Percentiles rank a stretch among this genome's conserved stretches.
These are phyloP conservation scores for Sylvilagus floridanus DNA, from an alignment of 2,797 vertebrate genomes.

Conservation along the genomic window DNA sequence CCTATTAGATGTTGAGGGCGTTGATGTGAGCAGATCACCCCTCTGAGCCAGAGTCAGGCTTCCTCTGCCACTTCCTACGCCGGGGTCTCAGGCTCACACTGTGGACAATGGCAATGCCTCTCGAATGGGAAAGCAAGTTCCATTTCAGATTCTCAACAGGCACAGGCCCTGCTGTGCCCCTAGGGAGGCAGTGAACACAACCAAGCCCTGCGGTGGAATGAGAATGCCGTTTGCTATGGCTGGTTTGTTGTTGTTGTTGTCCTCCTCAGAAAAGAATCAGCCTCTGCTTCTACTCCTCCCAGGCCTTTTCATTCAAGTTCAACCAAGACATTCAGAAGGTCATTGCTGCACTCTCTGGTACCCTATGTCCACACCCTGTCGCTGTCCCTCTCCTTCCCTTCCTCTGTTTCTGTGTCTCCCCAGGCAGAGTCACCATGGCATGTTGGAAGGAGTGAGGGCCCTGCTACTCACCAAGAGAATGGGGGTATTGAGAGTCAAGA, in stretches of 20 bases:
- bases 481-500: background rate
- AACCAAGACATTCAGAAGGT: background rate
- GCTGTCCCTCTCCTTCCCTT: no score
- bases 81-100: background rate
- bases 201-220: background rate
- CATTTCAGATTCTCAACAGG: background rate
- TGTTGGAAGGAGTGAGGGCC: background rate
- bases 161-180: background rate
- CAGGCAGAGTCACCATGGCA: background rate
- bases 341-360: background rate
- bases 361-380: background rate
- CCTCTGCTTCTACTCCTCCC: background rate
- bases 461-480: background rate
- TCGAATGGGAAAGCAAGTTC: background rate
- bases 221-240: constrained; percentile 6
- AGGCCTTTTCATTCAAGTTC: background rate
- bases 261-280: constrained; percentile 10
- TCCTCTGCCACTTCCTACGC: background rate
- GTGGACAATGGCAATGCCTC: background rate
- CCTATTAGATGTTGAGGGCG: background rate
- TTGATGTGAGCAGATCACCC: background rate
- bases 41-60: background rate
- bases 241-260: constrained; percentile 33
- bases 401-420: background rate
- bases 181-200: background rate